A percentile compares a stretch with the other conserved stretches of the same genome.
Conservation (phyloP, 2,888 invertebrate genomes). For the Amblyjoppa fuscipennis region DNA sequence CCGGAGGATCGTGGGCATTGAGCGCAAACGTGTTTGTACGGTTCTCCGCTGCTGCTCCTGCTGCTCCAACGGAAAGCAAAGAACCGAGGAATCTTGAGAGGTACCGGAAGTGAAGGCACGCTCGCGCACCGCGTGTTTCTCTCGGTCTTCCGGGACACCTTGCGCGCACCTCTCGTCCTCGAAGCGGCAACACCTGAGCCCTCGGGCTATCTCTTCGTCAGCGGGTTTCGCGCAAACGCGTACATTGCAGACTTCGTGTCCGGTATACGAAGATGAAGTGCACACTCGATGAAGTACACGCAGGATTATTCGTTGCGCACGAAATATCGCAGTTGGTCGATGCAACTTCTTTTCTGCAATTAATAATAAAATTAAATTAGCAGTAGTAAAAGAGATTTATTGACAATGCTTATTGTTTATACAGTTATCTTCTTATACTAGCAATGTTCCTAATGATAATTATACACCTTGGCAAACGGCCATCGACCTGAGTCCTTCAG, state of each 20-base stretch:
- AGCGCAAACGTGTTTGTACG: conserved; percentile 47
- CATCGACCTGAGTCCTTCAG: no score
- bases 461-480: no score
- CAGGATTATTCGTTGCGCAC: background rate
- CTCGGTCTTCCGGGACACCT: conserved; percentile 68
- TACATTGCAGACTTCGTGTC: background rate
- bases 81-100: conserved; percentile 53
- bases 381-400: background rate
- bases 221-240: conserved; percentile 4
- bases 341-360: conserved; percentile 35
- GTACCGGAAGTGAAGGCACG: conserved; percentile 57
- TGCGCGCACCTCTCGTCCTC: conserved; percentile 41
- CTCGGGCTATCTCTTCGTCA: conserved; percentile 40
- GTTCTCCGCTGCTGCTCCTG: background rate
- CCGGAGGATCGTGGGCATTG: conserved; percentile 46
- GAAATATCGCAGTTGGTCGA: conserved; percentile 17
- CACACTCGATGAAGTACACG: background rate
- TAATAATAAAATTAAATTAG: background rate
- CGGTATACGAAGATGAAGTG: background rate
- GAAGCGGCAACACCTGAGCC: conserved; percentile 34
- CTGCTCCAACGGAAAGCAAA: background rate
- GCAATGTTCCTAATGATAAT: no score
- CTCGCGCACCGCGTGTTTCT: conserved; percentile 52
- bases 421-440: no score
- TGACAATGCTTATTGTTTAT: no score